Conservation (phyloP, 2,113 vertebrate species). For the Coregonus clupeaformis region DNA sequence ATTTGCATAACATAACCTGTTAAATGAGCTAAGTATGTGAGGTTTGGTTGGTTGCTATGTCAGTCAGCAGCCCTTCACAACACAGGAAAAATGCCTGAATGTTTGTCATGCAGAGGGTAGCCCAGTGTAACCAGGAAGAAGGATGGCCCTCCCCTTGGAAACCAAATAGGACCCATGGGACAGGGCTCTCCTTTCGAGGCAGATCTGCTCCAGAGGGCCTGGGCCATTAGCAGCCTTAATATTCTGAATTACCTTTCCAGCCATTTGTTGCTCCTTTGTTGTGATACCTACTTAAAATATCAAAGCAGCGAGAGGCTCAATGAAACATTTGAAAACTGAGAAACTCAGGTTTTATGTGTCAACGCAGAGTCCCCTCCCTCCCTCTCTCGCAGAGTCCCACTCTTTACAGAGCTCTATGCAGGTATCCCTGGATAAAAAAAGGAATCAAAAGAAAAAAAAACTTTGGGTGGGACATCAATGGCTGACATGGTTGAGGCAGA, state of each 20-base stretch:
- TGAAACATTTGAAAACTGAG: slow-evolving; percentile 91
- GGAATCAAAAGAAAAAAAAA: slow-evolving; percentile 65
- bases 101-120: slow-evolving; percentile 47
- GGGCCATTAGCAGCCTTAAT: slow-evolving; percentile 72
- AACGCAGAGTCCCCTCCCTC: slow-evolving; percentile 71
- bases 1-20: background rate
- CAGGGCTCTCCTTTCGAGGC: slow-evolving; percentile 69
- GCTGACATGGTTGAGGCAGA: slow-evolving; percentile 71
- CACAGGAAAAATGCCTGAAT: slow-evolving; percentile 29
- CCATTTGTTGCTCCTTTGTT: slow-evolving; percentile 83
- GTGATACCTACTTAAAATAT: slow-evolving; percentile 90
- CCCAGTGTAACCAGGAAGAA: slow-evolving; percentile 62
- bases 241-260: slow-evolving; percentile 75
- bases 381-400: slow-evolving; percentile 31
- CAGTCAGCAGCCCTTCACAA: slow-evolving; percentile 14
- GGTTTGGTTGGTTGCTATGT: background rate
- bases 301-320: slow-evolving; percentile 85
- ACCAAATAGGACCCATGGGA: slow-evolving; percentile 84
- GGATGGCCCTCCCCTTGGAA: slow-evolving; percentile 75
- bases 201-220: slow-evolving; percentile 68
- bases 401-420: slow-evolving; percentile 62
- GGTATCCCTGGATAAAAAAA: slow-evolving; percentile 76
- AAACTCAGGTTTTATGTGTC: slow-evolving; percentile 88
- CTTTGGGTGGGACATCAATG: slow-evolving; percentile 79
- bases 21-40: background rate